These are phyloP conservation scores for Brachyhypopomus occidentalis DNA, from an alignment of 2,113 vertebrate genomes.

Conservation along the genomic window DNA sequence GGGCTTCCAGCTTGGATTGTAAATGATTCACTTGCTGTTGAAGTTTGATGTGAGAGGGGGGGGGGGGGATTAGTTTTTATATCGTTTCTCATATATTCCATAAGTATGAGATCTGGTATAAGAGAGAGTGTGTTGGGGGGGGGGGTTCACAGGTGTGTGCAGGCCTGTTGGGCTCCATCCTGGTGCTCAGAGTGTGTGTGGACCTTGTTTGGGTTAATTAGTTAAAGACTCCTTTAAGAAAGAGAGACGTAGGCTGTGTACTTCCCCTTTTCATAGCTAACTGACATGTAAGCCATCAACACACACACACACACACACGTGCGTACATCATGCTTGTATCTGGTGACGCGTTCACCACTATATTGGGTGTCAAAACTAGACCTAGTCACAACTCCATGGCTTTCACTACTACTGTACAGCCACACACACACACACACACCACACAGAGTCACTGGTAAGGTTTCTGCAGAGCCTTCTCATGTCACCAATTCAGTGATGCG, in stretches of 20 bases:
- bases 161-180: neutral
- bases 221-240: too few relatives aligned
- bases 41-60: too few relatives aligned
- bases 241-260: neutral
- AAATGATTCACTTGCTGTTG: neutral
- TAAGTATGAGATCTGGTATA: too few relatives aligned
- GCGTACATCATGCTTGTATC: neutral
- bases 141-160: neutral
- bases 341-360: constrained; percentile 20
- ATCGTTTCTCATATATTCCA: too few relatives aligned
- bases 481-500: constrained; percentile 6
- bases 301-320: constrained; percentile 1
- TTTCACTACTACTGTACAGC: neutral
- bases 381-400: neutral
- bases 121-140: too few relatives aligned
- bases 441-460: neutral
- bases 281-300: neutral
- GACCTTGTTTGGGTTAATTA: too few relatives aligned
- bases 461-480: neutral
- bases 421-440: neutral
- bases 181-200: too few relatives aligned
- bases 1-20: constrained; percentile 23
- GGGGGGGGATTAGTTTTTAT: too few relatives aligned
- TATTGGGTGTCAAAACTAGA: constrained; percentile 2
- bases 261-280: constrained; percentile 27